Conservation (phyloP, 1,140 invertebrate genomes). For the Diachasmimorpha longicaudata region DNA sequence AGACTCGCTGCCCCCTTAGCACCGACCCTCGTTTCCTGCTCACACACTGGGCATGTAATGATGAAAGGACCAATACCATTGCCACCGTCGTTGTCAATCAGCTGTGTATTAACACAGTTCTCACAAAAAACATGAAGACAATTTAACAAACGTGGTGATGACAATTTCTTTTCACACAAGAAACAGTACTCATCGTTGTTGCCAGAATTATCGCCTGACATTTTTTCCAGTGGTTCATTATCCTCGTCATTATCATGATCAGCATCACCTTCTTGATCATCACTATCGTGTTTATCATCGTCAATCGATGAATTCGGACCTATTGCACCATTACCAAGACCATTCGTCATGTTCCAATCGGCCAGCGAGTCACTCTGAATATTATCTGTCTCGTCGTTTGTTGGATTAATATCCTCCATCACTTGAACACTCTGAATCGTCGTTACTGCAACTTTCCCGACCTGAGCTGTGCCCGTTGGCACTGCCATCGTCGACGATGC, state of each 20-base stretch:
- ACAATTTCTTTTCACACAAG: conserved; percentile 73
- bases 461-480: conserved; percentile 16
- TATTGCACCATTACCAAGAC: not conserved
- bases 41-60: conserved; percentile 79
- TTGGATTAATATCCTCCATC: not conserved
- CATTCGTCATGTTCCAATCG: conserved; percentile 23
- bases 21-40: conserved; percentile 80
- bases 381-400: conserved; percentile 19
- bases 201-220: conserved; percentile 35
- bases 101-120: conserved; percentile 81
- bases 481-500: conserved; percentile 34
- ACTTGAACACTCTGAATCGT: not conserved
- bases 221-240: conserved; percentile 46
- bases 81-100: conserved; percentile 73
- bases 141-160: conserved; percentile 81
- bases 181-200: conserved; percentile 47
- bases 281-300: not conserved
- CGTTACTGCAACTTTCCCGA: not conserved
- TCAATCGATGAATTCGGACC: not conserved
- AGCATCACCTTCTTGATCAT: not conserved
- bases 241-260: conserved; percentile 30
- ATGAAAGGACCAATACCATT: conserved; percentile 61
- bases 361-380: conserved; percentile 8
- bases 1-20: conserved; percentile 76
- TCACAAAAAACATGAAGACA: conserved; percentile 95